These are phyloP conservation scores for Germaria angustata DNA, from an alignment of 2,888 invertebrate genomes.

Conservation along the genomic window DNA sequence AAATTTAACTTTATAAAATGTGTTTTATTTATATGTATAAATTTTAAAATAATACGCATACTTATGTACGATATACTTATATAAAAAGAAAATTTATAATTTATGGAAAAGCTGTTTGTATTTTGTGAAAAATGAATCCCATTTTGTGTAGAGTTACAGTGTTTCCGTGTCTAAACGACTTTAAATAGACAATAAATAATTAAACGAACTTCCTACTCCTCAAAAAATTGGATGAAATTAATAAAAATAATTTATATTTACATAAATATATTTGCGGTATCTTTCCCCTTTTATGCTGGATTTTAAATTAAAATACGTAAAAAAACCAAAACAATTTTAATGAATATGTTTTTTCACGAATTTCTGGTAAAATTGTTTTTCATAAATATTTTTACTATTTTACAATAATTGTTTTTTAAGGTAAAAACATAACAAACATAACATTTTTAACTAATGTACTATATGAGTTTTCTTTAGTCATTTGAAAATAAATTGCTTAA, in stretches of 20 bases:
- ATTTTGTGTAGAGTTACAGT: background rate
- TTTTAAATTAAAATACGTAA: background rate
- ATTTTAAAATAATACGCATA: background rate
- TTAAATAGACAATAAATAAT: slow-evolving; percentile 21
- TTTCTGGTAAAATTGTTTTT: slow-evolving; percentile 35
- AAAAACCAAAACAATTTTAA: background rate
- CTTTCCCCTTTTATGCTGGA: slow-evolving; percentile 6
- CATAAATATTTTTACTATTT: background rate
- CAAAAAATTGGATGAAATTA: slow-evolving; percentile 12
- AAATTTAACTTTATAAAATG: background rate
- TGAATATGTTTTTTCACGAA: slow-evolving; percentile 22
- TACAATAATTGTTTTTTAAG: background rate
- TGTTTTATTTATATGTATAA: background rate
- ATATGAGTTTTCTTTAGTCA: slow-evolving; percentile 47
- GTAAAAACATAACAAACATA: too few species aligned
- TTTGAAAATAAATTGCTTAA: background rate
- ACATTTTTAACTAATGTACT: too few species aligned
- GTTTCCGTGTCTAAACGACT: slow-evolving; percentile 26
- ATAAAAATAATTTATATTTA: too few species aligned
- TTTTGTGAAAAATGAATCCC: slow-evolving; percentile 4
- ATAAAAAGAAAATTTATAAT: background rate
- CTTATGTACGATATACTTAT: too few species aligned
- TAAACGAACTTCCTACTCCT: slow-evolving; percentile 32
- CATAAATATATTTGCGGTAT: background rate
- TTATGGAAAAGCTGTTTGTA: background rate